These are phyloP conservation scores for Indicator maculatus DNA, from an alignment of 2,113 vertebrate genomes.

Conservation along the genomic window DNA sequence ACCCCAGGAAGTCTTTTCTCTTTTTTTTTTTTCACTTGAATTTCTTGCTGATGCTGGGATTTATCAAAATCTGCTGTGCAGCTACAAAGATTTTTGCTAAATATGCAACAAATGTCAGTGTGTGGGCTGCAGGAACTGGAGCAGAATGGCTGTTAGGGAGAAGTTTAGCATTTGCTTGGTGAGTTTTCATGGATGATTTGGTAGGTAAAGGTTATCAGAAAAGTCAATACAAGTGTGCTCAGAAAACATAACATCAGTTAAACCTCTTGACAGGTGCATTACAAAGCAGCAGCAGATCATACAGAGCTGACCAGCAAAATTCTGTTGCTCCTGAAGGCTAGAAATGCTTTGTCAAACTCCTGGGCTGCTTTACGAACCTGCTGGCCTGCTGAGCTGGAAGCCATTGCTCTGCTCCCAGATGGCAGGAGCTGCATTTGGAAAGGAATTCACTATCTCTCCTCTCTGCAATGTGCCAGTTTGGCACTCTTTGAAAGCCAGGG, in stretches of 20 bases:
- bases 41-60: not conserved
- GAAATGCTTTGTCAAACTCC: not conserved
- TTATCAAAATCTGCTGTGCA: slow-evolving; percentile 3
- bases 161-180: slow-evolving; percentile 57
- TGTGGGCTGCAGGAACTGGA: not conserved
- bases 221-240: slow-evolving; percentile 61
- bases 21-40: not conserved
- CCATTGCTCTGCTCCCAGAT: not conserved
- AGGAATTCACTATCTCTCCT: not conserved
- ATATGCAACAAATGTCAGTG: not conserved
- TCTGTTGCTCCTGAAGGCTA: not conserved
- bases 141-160: slow-evolving; percentile 2
- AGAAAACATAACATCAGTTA: slow-evolving; percentile 46
- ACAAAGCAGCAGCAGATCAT: slow-evolving; percentile 9
- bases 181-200: slow-evolving; percentile 72
- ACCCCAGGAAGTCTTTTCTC: not conserved
- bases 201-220: slow-evolving; percentile 70
- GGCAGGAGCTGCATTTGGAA: not conserved
- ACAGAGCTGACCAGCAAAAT: slow-evolving; percentile 32
- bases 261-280: not conserved
- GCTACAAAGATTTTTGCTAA: slow-evolving; percentile 18
- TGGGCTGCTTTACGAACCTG: not conserved
- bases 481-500: slow-evolving; percentile 16
- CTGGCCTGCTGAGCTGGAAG: not conserved
- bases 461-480: not conserved